A percentile compares a stretch with the other conserved stretches of the same genome.
These are phyloP conservation scores for Bujurquina vittata DNA, from an alignment of 2,113 vertebrate genomes.

Conservation along the genomic window DNA sequence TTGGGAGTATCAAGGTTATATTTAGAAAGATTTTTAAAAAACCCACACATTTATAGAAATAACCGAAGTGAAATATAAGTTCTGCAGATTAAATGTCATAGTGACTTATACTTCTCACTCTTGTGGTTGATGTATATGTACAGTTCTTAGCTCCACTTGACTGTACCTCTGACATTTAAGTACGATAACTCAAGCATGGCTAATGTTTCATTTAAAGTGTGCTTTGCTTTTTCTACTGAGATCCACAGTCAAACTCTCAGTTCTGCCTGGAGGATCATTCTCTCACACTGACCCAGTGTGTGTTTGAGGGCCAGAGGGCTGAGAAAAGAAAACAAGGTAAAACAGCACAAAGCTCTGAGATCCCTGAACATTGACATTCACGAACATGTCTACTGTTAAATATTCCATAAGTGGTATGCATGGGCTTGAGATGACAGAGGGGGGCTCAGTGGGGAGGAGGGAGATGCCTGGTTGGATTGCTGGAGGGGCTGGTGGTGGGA, in stretches of 20 bases:
- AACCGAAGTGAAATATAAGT: background rate
- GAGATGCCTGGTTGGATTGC: slow-evolving; percentile 25
- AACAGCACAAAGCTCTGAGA: slow-evolving; percentile 7
- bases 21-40: background rate
- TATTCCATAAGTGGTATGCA: slow-evolving; percentile 41
- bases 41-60: background rate
- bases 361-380: slow-evolving; percentile 29
- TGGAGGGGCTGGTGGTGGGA: slow-evolving; percentile 24
- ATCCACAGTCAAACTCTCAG: slow-evolving; percentile 1
- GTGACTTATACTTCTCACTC: background rate
- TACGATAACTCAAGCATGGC: background rate
- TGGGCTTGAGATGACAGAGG: slow-evolving; percentile 23
- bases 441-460: slow-evolving; percentile 22
- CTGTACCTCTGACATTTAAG: slow-evolving; percentile 1
- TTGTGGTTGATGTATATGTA: background rate
- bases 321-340: background rate
- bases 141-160: background rate
- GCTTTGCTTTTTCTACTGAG: background rate
- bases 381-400: slow-evolving; percentile 33
- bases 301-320: background rate
- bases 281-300: slow-evolving; percentile 4
- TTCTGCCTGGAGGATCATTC: background rate
- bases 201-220: background rate
- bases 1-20: background rate
- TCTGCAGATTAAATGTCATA: background rate